Evolutionary conservation across 2,888 invertebrate species (phyloP).

Genomic region (Agrotis ipsilon): DNA sequence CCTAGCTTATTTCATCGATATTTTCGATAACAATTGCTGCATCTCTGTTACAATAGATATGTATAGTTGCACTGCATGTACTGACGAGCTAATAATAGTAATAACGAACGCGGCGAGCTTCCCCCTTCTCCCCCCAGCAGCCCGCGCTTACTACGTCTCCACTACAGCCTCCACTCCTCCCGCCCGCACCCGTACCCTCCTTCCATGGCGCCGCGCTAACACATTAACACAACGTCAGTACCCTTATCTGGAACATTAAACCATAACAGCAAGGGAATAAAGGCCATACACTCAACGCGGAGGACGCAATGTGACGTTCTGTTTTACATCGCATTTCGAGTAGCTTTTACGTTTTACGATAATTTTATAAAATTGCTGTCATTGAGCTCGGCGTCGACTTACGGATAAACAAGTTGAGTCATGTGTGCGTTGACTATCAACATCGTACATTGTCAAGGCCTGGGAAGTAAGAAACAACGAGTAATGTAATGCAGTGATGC

Average conservation of each 20-base stretch:
- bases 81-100: slow-evolving; percentile 79
- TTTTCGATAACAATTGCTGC: slow-evolving; percentile 26
- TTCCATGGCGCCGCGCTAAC: slow-evolving; percentile 68
- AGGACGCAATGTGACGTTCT: slow-evolving; percentile 30
- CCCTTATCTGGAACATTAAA: slow-evolving; percentile 30
- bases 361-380: slow-evolving; percentile 81
- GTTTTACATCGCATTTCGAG: slow-evolving; percentile 71
- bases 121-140: slow-evolving; percentile 59
- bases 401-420: slow-evolving; percentile 79
- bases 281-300: slow-evolving; percentile 27
- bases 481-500: slow-evolving; percentile 72
- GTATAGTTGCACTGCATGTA: slow-evolving; percentile 58
- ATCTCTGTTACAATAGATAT: slow-evolving; percentile 1
- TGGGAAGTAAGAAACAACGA: slow-evolving; percentile 58
- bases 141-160: slow-evolving; percentile 82
- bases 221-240: slow-evolving; percentile 15
- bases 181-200: slow-evolving; percentile 73
- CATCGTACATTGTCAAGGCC: slow-evolving; percentile 52
- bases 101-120: slow-evolving; percentile 79
- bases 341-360: slow-evolving; percentile 78
- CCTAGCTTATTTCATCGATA: background rate
- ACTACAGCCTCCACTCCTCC: slow-evolving; percentile 79
- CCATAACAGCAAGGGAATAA: slow-evolving; percentile 31
- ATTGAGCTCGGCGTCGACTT: slow-evolving; percentile 73
- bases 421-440: slow-evolving; percentile 62